These are phyloP conservation scores for Rallus limicola DNA, from an alignment of 2,113 vertebrate genomes.

Conservation along the genomic window DNA sequence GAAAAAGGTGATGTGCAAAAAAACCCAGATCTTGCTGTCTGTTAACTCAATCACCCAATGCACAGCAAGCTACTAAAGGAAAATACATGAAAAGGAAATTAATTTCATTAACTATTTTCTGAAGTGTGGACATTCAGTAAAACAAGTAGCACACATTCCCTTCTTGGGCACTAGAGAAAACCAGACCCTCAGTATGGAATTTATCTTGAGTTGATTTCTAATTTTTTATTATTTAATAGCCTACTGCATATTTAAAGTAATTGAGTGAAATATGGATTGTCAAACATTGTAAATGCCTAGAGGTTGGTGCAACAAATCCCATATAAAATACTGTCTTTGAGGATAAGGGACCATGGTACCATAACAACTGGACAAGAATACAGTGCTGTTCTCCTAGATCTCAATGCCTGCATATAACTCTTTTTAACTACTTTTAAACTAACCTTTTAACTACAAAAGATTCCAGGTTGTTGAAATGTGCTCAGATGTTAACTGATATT, in stretches of 20 bases:
- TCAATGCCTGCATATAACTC: not conserved
- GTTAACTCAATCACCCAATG: not conserved
- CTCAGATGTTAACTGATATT: not conserved
- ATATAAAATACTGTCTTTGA: not conserved
- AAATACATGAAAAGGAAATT: not conserved
- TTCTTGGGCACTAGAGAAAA: not conserved
- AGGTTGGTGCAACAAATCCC: not conserved
- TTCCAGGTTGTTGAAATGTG: not conserved
- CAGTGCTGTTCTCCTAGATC: not conserved
- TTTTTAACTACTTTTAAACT: too few species aligned
- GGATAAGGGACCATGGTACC: not conserved
- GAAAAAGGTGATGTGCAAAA: not conserved
- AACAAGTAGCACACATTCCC: not conserved
- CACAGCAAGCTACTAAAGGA: not conserved
- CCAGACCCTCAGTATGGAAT: not conserved
- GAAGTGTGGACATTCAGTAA: not conserved
- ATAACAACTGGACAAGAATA: not conserved
- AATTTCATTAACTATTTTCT: not conserved
- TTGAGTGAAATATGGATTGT: not conserved
- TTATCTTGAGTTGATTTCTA: not conserved
- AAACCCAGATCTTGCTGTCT: not conserved
- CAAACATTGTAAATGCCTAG: not conserved
- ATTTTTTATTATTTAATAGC: not conserved
- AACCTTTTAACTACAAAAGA: not conserved
- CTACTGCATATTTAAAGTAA: not conserved